A percentile compares a stretch with the other conserved stretches of the same genome.
phyloP scores from a whole-genome alignment of 92 coral and sea anemone species.

The Paragorgia papillata region DNA sequence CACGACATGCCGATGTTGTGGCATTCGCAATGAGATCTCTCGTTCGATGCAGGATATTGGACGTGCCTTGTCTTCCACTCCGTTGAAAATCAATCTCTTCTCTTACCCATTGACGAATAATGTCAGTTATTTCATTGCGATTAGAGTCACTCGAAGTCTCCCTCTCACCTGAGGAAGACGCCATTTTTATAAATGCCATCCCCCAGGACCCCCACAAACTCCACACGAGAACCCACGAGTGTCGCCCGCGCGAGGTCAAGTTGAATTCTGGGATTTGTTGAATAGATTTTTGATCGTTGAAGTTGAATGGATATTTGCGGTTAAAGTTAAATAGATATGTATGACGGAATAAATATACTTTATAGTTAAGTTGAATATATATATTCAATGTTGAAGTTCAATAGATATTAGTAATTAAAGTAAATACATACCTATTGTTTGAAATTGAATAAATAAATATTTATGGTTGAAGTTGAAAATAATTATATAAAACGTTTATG shows the following conservation, averaged over 20 bases:
- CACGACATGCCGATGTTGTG: conserved; percentile 15
- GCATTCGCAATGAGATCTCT: conserved; percentile 32
- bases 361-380: too few relatives aligned
- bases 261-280: conserved; percentile 6
- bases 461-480: too few relatives aligned
- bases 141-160: conserved; percentile 17
- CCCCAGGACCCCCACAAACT: neutral
- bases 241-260: neutral
- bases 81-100: conserved; percentile 55
- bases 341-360: too few relatives aligned
- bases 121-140: conserved; percentile 45
- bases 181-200: neutral
- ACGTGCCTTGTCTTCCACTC: conserved; percentile 30
- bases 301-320: too few relatives aligned
- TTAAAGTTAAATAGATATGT: too few relatives aligned
- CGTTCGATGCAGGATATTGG: conserved; percentile 17
- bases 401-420: too few relatives aligned
- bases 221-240: too few relatives aligned
- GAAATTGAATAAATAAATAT: too few relatives aligned
- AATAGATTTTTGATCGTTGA: neutral
- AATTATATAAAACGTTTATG: too few relatives aligned
- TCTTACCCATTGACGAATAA: conserved; percentile 55
- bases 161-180: conserved; percentile 16
- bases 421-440: too few relatives aligned
- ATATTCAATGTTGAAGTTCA: too few relatives aligned